These are phyloP conservation scores for Anarsia innoxiella DNA, from an alignment of 2,888 invertebrate species.

Conservation along the genomic window DNA sequence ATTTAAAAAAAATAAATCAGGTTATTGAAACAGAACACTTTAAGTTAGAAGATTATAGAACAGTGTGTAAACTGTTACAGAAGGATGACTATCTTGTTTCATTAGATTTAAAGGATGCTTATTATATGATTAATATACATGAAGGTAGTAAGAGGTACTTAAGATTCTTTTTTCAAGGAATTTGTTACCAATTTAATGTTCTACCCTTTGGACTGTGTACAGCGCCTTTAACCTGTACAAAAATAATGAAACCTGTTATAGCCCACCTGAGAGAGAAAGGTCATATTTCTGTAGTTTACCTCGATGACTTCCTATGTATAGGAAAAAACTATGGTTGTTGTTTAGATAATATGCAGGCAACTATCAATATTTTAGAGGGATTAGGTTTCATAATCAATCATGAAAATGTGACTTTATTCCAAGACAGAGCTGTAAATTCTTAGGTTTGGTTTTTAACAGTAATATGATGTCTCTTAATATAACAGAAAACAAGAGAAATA, in stretches of 20 bases:
- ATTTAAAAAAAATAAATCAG: conserved; percentile 10
- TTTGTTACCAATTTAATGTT: conserved; percentile 14
- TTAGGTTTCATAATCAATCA: conserved; percentile 14
- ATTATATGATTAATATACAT: conserved; percentile 10
- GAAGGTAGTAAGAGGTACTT: conserved; percentile 11
- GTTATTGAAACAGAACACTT: conserved; percentile 13
- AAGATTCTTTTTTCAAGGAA: conserved; percentile 12
- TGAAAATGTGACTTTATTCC: conserved; percentile 10
- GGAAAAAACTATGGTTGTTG: conserved; percentile 4
- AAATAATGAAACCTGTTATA: conserved; percentile 12
- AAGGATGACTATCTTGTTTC: conserved; percentile 8
- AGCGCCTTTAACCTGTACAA: conserved; percentile 15
- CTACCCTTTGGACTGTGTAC: conserved; percentile 14
- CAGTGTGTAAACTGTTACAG: conserved; percentile 10
- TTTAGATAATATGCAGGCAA: neutral
- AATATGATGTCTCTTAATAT: neutral
- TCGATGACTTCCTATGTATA: conserved; percentile 14
- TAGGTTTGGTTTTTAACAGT: conserved; percentile 13
- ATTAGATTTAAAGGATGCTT: conserved; percentile 15
- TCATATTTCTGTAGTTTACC: conserved; percentile 7
- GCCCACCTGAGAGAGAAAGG: conserved; percentile 1
- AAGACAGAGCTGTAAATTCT: conserved; percentile 9
- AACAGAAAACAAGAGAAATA: conserved; percentile 1
- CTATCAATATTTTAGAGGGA: conserved; percentile 2
- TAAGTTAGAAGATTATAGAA: conserved; percentile 16